Evolutionary conservation across 2,888 invertebrate species (phyloP).

Genomic region (Agapostemon virescens): DNA sequence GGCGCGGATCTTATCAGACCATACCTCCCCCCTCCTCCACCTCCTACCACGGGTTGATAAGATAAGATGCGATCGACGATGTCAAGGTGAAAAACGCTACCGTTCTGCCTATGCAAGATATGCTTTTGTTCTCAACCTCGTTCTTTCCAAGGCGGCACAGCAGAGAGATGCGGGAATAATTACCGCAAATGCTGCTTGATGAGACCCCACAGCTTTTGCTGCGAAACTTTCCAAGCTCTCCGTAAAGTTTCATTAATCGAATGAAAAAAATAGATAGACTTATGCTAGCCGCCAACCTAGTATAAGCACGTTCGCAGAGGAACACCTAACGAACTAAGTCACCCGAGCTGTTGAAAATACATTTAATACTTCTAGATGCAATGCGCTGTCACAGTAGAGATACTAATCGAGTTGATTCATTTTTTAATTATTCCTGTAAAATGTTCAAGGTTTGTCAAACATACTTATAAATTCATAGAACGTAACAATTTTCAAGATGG

Average conservation of each 20-base stretch:
- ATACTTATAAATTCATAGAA: no score
- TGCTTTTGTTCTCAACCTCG: slow-evolving; percentile 3
- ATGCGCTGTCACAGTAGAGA: no score
- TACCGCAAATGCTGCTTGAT: slow-evolving; percentile 17
- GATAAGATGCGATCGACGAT: slow-evolving; percentile 42
- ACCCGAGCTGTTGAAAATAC: no score
- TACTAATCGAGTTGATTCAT: no score
- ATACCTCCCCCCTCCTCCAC: neutral
- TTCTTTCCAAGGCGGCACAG: slow-evolving; percentile 35
- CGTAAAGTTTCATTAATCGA: slow-evolving; percentile 51
- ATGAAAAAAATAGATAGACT: no score
- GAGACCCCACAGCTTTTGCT: slow-evolving; percentile 34
- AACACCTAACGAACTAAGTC: no score
- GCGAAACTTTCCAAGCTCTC: slow-evolving; percentile 40
- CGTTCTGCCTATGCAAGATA: neutral
- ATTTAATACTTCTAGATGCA: no score
- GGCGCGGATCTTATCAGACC: slow-evolving; percentile 9
- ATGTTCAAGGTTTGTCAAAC: no score
- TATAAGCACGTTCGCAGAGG: no score
- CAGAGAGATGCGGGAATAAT: slow-evolving; percentile 46
- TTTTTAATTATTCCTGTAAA: no score
- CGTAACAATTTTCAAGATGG: no score
- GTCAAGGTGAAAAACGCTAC: slow-evolving; percentile 18
- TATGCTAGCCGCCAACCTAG: no score
- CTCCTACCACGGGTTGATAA: slow-evolving; percentile 15